Evolutionary conservation across 2,888 invertebrate species (phyloP).

Genomic region (Acleris emargana): DNA sequence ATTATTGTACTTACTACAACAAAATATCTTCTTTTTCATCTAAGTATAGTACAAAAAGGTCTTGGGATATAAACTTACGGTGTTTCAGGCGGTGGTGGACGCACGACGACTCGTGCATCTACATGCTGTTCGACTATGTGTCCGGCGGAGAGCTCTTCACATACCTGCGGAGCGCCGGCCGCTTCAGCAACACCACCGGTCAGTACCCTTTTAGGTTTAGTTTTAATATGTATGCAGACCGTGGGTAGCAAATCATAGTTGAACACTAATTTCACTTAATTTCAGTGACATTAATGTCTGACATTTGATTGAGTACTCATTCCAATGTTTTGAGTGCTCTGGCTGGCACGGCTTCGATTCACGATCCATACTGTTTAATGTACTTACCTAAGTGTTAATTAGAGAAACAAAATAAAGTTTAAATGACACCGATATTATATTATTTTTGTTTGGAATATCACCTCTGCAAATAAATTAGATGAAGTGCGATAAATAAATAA

Average conservation of each 20-base stretch:
- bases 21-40: too few species aligned
- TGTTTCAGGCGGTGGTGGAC: conserved; percentile 94
- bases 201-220: conserved; percentile 47
- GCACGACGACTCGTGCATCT: conserved; percentile 94
- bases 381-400: too few species aligned
- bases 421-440: conserved; percentile 37
- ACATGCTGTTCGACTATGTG: conserved; percentile 98
- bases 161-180: conserved; percentile 95
- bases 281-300: conserved; percentile 5
- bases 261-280: background rate
- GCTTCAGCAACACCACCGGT: conserved; percentile 93
- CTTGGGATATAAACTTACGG: too few species aligned
- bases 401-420: background rate
- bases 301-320: conserved; percentile 23
- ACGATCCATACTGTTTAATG: background rate
- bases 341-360: conserved; percentile 4
- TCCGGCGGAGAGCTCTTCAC: conserved; percentile 98
- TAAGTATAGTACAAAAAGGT: too few species aligned
- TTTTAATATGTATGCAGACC: background rate
- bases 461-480: conserved; percentile 65
- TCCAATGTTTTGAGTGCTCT: conserved; percentile 12
- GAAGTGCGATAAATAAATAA: conserved; percentile 64
- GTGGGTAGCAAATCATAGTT: background rate
- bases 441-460: conserved; percentile 44
- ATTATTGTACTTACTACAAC: too few species aligned